Conservation (phyloP, 2,797 vertebrate genomes). For the Zalophus californianus region DNA sequence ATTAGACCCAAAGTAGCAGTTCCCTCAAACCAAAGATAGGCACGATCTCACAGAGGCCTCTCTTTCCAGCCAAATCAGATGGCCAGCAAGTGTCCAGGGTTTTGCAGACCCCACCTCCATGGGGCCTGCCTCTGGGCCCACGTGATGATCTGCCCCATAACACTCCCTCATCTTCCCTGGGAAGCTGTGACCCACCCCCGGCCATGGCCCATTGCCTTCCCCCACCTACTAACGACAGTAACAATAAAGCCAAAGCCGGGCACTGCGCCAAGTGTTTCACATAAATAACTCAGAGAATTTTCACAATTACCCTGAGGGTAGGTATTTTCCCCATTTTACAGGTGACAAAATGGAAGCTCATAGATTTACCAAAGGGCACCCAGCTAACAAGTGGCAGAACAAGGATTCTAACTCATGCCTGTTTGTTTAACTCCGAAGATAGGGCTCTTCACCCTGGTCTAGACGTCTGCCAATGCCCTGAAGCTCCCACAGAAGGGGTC, state of each 20-base stretch:
- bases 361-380: background rate
- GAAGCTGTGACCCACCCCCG: background rate
- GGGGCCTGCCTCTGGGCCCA: background rate
- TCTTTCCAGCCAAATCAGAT: background rate
- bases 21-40: background rate
- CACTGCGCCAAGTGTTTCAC: background rate
- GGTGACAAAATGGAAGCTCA: background rate
- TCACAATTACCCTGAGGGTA: background rate
- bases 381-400: background rate
- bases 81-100: background rate
- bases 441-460: background rate
- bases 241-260: background rate
- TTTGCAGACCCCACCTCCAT: background rate
- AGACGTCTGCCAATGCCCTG: fast-evolving
- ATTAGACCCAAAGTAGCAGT: background rate
- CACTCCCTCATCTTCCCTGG: background rate
- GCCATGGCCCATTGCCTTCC: fast-evolving
- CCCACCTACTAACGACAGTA: background rate
- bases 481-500: background rate
- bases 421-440: background rate
- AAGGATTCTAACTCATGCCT: background rate
- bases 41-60: background rate
- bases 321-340: background rate
- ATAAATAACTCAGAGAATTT: background rate
- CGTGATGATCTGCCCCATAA: background rate